Base-by-base conservation (phyloP, 2,113 vertebrate species). In the Passer domesticus region DNA sequence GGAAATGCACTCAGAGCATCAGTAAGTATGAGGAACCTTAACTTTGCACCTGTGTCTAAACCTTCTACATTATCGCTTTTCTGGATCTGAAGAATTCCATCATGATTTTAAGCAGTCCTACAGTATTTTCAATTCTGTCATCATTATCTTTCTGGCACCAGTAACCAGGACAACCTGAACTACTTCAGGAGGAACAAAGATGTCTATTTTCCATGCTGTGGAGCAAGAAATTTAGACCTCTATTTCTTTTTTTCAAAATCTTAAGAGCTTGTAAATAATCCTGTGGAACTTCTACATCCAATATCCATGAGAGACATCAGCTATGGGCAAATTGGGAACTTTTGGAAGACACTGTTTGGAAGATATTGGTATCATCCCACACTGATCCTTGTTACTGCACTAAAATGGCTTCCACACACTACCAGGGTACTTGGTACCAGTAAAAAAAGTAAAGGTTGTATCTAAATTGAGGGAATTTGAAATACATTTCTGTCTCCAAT, bases 41-140 rank as follows among this genome's bases (percentile, higher is more conserved):
- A 28, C 35, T 52, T 13, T 18, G 37, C 18, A 59, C 21, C 56
- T 46, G 0, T 13, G 31, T 21, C 60, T 55, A 10, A 66, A 55
- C 18, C 33, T 5, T 19, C 23, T 9, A 11, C 52, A 63, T 5
- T 11, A 55, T 25, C 23, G 16, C n/a, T 14, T 9, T 6, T 2
- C 25, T n/a, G 18, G 27, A 47, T 33, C 27, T 66, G 14, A 78
- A 60, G 33, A 94, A 55, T 25, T 66, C 15, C n/a, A 83, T 15
- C 37, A 22, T 0, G 0, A 25, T 23, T 74, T n/a, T 18, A 62
- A 46, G 37, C 2, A 25, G 23, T 37, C n/a, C 24, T 53, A 41
- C 20, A 74, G 31, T 13, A 17, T 33, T 53, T 64, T 10, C 15
- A 47, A 11, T 62, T 72, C 22, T 66, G 13, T 10, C 31, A 27